Evolutionary conservation across 2,888 invertebrate genomes (phyloP), one percentile per base, ranked within the genome.

Genomic region (Hipparchia semele): DNA sequence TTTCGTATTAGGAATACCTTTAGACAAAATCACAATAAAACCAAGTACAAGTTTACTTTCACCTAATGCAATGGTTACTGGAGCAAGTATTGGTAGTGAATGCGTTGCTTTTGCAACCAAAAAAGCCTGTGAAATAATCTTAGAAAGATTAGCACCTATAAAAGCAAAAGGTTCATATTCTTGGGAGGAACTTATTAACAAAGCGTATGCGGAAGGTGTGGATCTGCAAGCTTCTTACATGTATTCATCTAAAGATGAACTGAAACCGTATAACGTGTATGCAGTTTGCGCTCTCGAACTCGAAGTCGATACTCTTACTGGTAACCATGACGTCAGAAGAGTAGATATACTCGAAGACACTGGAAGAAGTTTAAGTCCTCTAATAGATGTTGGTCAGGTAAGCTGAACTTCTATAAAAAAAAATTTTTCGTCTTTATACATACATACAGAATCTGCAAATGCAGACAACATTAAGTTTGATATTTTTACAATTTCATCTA

Each of bases 231-330:
- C 95, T 4, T 94, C 94, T 13, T 95, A 96, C 80, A 92, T 95
- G 94, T 96, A 87, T 80, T 91, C 94, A 0, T 89, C 89, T 7
- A 94, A 95, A 64, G 86, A 87, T 68, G 84, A 86, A 60, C 81
- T 96, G 45, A 91, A 94, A 46, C 80, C 90, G 0, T 97, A 97
- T 80, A 85, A 91, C 49, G 94, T 97, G 61, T 96, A 95, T 80
- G 97, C 95, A 2, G 92, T 95, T 0, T 91, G 95, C 23, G 94
- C 95, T 2, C 87, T 95, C 3, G 98, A 98, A 87, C 94, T 97
- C 0, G 97, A 97, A 87, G 85, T 98, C 0, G 98, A 98, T 85
- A 89, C 97, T 10, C 88, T 98, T 49, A 97, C 97, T 0, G 98
- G 98, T 7, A 96, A 96, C 82, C 95, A 96, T 82, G 90, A 96